Evolutionary conservation across 23 tunicate genomes (phyloP).

Genomic region (Corella eumyota): DNA sequence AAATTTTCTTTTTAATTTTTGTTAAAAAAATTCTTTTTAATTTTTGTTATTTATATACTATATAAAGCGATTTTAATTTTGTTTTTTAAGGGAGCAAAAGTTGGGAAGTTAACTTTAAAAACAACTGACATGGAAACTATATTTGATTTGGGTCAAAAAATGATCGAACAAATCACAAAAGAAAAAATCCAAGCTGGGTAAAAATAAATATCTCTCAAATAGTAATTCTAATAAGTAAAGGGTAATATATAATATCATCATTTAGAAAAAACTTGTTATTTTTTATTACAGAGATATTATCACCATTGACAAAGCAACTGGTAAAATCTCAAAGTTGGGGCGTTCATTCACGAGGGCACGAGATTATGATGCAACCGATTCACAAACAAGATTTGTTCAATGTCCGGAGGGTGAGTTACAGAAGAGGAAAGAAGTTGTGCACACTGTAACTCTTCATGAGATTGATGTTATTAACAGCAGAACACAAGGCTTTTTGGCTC

Average conservation of each 20-base stretch:
- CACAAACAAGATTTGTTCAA: constrained; percentile 81
- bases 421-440: constrained; percentile 96
- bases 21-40: not conserved
- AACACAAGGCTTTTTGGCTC: constrained; percentile 94
- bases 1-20: too few species aligned
- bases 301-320: constrained; percentile 95
- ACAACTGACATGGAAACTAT: constrained; percentile 99
- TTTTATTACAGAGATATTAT: constrained; percentile 60
- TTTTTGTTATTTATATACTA: too few species aligned
- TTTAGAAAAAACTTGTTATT: not conserved
- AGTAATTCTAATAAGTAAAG: not conserved
- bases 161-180: constrained; percentile 96
- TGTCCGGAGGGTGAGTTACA: constrained; percentile 99
- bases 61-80: not conserved
- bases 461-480: constrained; percentile 97
- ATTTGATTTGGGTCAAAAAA: constrained; percentile 93
- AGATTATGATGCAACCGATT: constrained; percentile 91
- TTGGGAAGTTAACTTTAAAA: constrained; percentile 93
- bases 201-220: not conserved
- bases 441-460: constrained; percentile 95
- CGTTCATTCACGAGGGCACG: constrained; percentile 93
- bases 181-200: constrained; percentile 94
- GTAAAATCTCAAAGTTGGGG: constrained; percentile 82
- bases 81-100: constrained; percentile 62
- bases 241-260: not conserved